Evolutionary conservation across 37 sponge, comb jelly and placozoan species (phyloP).

Genomic region (Ephydatia muelleri): DNA sequence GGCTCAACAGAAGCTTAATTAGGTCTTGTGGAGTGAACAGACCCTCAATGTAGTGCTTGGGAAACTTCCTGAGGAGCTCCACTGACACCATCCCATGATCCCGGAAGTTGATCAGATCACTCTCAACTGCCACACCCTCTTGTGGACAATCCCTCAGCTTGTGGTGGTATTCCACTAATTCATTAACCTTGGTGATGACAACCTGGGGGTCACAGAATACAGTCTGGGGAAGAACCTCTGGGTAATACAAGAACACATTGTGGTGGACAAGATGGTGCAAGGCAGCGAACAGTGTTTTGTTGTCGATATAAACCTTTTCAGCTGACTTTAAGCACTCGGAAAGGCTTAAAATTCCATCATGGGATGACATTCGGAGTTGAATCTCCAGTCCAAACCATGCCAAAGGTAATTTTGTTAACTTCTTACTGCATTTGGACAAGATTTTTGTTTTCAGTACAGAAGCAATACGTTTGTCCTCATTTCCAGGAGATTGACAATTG

Average conservation of each 20-base stretch:
- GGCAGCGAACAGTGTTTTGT: neutral
- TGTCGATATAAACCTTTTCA: neutral
- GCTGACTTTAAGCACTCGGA: neutral
- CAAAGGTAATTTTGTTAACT: neutral
- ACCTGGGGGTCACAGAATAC: constrained; percentile 13
- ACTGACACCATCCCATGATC: constrained; percentile 3
- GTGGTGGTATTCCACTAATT: constrained; percentile 4
- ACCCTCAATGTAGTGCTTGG: neutral
- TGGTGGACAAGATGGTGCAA: neutral
- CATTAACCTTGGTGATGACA: neutral
- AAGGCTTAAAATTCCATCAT: neutral
- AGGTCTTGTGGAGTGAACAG: neutral
- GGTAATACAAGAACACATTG: constrained; percentile 7
- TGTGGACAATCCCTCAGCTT: neutral
- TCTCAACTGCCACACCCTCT: neutral
- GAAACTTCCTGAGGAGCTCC: neutral
- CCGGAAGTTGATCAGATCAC: neutral
- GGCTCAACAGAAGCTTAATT: neutral
- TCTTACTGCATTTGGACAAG: neutral
- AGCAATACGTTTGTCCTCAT: neutral
- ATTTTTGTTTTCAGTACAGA: neutral
- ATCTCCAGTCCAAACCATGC: neutral
- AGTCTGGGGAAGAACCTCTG: neutral
- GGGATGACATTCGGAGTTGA: neutral
- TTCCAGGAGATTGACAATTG: neutral